These are phyloP conservation scores for Watsonalla binaria DNA, from an alignment of 2,888 invertebrate species.

Conservation along the genomic window DNA sequence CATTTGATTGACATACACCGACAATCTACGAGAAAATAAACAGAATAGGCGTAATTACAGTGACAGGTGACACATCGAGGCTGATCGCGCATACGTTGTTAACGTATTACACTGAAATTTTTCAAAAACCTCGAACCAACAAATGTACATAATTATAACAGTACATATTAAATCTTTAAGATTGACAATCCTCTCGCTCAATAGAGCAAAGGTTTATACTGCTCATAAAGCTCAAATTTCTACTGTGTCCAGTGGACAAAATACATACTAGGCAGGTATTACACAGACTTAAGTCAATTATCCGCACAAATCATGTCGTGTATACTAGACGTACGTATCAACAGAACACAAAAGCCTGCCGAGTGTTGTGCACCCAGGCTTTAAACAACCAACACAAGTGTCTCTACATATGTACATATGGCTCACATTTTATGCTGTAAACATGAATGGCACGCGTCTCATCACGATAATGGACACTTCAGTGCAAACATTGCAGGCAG, in stretches of 20 bases:
- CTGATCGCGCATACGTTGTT: no score
- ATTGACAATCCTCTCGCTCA: no score
- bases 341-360: slow-evolving; percentile 21
- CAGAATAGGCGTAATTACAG: no score
- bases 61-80: no score
- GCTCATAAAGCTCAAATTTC: no score
- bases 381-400: slow-evolving; percentile 15
- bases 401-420: slow-evolving; percentile 12
- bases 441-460: slow-evolving; percentile 40
- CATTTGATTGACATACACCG: no score
- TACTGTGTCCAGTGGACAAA: slow-evolving; percentile 7
- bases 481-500: slow-evolving; percentile 42
- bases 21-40: no score
- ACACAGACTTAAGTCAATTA: slow-evolving; percentile 37
- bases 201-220: no score
- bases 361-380: slow-evolving; percentile 15
- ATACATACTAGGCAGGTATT: slow-evolving; percentile 15
- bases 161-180: no score
- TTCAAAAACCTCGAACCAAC: no score
- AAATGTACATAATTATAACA: no score
- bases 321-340: slow-evolving; percentile 16
- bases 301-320: slow-evolving; percentile 33
- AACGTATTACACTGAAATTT: no score
- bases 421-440: slow-evolving; percentile 30
- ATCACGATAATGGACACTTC: slow-evolving; percentile 61